phyloP scores from a whole-genome alignment of 2,888 invertebrate genomes.

The Cynaeus angustus region DNA sequence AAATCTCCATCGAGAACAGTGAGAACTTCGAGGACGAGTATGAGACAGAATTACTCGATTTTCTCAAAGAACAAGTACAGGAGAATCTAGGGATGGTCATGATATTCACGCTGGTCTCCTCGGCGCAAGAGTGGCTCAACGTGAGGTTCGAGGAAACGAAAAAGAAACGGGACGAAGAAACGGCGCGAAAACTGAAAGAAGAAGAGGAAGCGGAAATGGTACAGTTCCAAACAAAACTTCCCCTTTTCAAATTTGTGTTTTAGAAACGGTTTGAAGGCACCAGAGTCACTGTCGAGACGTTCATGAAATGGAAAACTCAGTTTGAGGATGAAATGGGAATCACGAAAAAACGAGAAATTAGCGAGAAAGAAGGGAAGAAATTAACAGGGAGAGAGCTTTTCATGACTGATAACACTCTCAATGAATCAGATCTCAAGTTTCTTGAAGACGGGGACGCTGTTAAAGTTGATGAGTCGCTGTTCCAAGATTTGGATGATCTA shows the following conservation, averaged over 20 bases:
- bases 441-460: conserved; percentile 91
- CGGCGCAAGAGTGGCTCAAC: conserved; percentile 94
- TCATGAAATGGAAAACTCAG: conserved; percentile 92
- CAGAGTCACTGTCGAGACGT: conserved; percentile 94
- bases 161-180: conserved; percentile 81
- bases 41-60: conserved; percentile 77
- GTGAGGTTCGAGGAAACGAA: conserved; percentile 87
- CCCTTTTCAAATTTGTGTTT: conserved; percentile 56
- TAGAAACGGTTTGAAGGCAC: conserved; percentile 97
- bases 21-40: conserved; percentile 85
- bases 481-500: conserved; percentile 91
- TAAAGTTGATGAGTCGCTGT: conserved; percentile 94
- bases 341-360: conserved; percentile 81
- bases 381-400: conserved; percentile 95
- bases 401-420: conserved; percentile 92
- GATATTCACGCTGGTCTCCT: conserved; percentile 95
- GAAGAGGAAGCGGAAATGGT: conserved; percentile 93
- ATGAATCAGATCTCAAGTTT: conserved; percentile 97
- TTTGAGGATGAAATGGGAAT: conserved; percentile 94
- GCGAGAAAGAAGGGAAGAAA: conserved; percentile 84
- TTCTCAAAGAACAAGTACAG: conserved; percentile 81
- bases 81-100: conserved; percentile 98
- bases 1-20: conserved; percentile 84
- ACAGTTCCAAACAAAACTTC: conserved; percentile 52
- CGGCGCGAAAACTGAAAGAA: conserved; percentile 79